These are phyloP conservation scores for Sturmia bella DNA, from an alignment of 2,888 invertebrate genomes.

Conservation along the genomic window DNA sequence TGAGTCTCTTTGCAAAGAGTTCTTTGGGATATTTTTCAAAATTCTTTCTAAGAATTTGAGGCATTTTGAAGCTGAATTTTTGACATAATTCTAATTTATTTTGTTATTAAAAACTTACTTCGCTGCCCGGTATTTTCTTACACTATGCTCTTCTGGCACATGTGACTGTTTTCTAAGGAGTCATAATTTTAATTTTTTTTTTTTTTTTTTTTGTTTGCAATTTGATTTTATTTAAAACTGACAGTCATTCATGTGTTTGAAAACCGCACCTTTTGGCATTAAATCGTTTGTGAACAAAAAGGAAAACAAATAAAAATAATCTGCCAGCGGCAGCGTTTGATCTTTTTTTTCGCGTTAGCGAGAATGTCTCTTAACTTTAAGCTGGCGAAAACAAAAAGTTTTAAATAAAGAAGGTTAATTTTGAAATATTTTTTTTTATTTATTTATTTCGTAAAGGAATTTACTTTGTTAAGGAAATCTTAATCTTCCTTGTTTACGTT, in stretches of 20 bases:
- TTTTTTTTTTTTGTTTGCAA: neutral
- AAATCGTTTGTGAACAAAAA: neutral
- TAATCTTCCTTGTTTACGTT: neutral
- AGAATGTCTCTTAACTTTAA: conserved; percentile 18
- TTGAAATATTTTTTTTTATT: conserved; percentile 7
- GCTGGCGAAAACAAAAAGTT: conserved; percentile 33
- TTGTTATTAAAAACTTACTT: neutral
- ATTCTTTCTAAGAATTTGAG: neutral
- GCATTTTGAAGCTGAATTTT: neutral
- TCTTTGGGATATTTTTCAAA: too few relatives aligned
- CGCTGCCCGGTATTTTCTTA: neutral
- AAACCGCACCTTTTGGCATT: conserved; percentile 51
- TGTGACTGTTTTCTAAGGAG: conserved; percentile 33
- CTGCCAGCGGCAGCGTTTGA: conserved; percentile 47
- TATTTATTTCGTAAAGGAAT: neutral
- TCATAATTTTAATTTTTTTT: conserved; percentile 34
- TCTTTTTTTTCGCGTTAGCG: conserved; percentile 14
- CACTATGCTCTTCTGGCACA: conserved; percentile 1
- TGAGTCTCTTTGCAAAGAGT: too few relatives aligned
- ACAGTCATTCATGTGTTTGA: conserved; percentile 38
- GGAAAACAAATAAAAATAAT: conserved; percentile 29
- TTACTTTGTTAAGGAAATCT: conserved; percentile 26
- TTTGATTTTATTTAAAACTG: conserved; percentile 59
- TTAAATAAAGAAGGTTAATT: conserved; percentile 28
- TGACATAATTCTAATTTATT: conserved; percentile 50